These are phyloP conservation scores for Corythaixoides concolor DNA, from an alignment of 2,113 vertebrate genomes.

Conservation along the genomic window DNA sequence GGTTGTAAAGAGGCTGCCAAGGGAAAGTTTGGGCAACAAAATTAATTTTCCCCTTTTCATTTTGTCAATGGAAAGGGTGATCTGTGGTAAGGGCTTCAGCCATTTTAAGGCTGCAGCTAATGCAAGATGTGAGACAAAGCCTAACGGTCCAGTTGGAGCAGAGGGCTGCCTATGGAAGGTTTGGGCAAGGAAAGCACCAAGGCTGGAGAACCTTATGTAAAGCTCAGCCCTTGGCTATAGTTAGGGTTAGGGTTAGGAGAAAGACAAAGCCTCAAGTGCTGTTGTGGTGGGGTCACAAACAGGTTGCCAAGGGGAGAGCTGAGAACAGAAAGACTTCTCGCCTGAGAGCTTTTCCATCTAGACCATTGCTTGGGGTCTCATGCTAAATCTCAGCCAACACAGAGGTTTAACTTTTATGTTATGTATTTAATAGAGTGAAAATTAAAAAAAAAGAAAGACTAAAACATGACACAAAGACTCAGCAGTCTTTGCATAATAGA, in stretches of 20 bases:
- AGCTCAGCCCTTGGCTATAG: background rate
- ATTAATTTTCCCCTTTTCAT: background rate
- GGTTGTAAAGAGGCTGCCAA: background rate
- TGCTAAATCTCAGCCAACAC: background rate
- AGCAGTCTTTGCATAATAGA: background rate
- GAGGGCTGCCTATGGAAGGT: background rate
- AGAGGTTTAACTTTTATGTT: background rate
- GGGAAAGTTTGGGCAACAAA: background rate
- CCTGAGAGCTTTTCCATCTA: background rate
- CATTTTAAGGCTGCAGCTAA: background rate
- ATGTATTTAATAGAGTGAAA: background rate
- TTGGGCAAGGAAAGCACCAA: background rate
- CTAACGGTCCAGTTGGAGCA: background rate
- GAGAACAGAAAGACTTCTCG: background rate
- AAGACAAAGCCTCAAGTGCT: background rate
- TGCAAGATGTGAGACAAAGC: background rate
- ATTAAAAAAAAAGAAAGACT: background rate
- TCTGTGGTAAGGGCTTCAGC: background rate
- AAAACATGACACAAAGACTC: background rate
- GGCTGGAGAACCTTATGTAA: background rate
- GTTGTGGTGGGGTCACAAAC: background rate
- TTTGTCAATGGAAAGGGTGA: background rate
- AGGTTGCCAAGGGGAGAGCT: background rate
- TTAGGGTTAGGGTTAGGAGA: background rate
- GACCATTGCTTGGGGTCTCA: background rate